Evolutionary conservation across 2,113 vertebrate species (phyloP), one percentile per base, ranked within the genome.

Genomic region (Cisticola juncidis): DNA sequence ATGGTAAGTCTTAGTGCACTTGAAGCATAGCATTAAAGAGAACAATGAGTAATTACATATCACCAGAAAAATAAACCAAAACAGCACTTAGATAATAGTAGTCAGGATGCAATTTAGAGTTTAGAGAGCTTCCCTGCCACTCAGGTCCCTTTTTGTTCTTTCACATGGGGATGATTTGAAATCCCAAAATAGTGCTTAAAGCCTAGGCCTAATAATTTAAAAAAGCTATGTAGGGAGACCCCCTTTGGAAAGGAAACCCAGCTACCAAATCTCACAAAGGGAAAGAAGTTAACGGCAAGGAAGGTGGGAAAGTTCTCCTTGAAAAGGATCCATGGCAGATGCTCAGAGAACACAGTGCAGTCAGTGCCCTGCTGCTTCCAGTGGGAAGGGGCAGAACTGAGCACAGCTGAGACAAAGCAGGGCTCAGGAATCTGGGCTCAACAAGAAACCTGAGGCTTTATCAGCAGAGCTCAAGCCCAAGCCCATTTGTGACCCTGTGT

Each of bases 401-500:
- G 73, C 69, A n/a, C 42, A 35, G 42, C 53, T 44, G n/a, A 24
- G 57, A 44, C 58, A 38, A n/a, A 72, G 40, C 54, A 58, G 38
- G 12, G 48, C 58, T 44, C 6, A 24, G 70, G 4, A 19, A 23
- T 5, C 24, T 22, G 18, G 5, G 8, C 38, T 81, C 11, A 17
- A 11, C 28, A 33, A 21, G 10, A 64, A 26, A 35, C 18, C 20
- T 12, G 47, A 72, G 64, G 38, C n/a, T 81, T 71, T 10, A 47
- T 25, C 6, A 38, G 23, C 47, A 24, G 8, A 66, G 29, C 45
- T 57, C 29, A 72, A 57, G 26, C 36, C 36, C 57, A 51, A 36
- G 13, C 8, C n/a, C 7, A 0, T 62, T 72, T 62, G 23, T 9
- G 2, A 12, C n/a, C 0, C 0, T 25, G 5, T 5, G 1, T 70